phyloP scores from a whole-genome alignment of 2,113 vertebrate species.

The Poeciliopsis turrubarensis region DNA sequence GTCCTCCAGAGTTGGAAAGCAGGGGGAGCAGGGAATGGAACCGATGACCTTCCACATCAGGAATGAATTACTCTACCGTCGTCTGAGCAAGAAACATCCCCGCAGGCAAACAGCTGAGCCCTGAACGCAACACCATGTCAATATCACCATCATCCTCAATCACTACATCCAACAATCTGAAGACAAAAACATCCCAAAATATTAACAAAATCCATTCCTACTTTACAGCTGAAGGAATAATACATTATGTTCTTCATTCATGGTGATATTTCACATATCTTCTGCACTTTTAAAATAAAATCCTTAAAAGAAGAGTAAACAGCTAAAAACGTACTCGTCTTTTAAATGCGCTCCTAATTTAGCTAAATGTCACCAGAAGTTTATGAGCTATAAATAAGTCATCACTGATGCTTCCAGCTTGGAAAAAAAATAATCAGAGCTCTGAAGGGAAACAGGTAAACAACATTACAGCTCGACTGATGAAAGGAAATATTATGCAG shows the following conservation, averaged over 20 bases:
- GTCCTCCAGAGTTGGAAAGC: background rate
- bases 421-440: slow-evolving; percentile 34
- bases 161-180: background rate
- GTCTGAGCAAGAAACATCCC: background rate
- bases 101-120: slow-evolving; percentile 4
- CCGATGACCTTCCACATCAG: background rate
- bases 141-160: background rate
- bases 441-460: slow-evolving; percentile 45
- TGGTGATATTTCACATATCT: no score
- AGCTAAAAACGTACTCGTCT: background rate
- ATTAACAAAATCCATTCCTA: no score
- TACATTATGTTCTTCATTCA: no score
- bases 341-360: slow-evolving; percentile 2
- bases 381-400: slow-evolving; percentile 26
- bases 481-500: slow-evolving; percentile 41
- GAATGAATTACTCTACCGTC: background rate
- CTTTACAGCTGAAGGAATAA: no score
- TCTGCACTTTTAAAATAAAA: no score
- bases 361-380: slow-evolving; percentile 6
- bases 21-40: background rate
- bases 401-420: slow-evolving; percentile 17
- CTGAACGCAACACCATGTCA: background rate
- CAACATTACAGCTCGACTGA: slow-evolving; percentile 43
- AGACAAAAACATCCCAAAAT: no score
- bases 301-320: background rate